Base-by-base conservation (phyloP, 2,113 vertebrate species). In the Pangasianodon gigas region DNA sequence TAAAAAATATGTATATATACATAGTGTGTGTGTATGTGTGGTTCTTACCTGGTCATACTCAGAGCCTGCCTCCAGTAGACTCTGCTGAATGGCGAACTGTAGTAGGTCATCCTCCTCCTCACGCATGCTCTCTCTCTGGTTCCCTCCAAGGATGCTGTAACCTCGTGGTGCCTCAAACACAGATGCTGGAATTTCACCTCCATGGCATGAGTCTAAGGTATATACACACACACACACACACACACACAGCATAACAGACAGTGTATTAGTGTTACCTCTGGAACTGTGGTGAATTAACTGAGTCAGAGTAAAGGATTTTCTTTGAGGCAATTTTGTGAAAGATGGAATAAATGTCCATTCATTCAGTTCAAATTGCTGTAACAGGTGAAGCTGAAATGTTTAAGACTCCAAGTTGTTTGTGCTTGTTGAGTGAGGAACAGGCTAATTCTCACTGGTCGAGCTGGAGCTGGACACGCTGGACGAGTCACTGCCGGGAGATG, bases 21-120 rank as follows among this genome's bases (percentile, higher is more conserved):
- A 37, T 37, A 37, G 37, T 37, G 37, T 0, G 16, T 71, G 67
- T 62, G 74, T 62, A 19, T n/a, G 24, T 48, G 65, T 58, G 69
- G 74, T 19, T 81, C 94, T 48, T 86, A 99, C 98, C 98, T 99
- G 98, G 91, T 99, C 98, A 0, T 97, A 98, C 91, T 99, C 98
- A 0, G 97, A 98, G 90, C 98, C 98, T 0, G 98, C 97, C 90
- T 99, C 98, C 62, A 99, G 96, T 93, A 99, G 96, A 93, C 98
- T 99, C 96, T 99, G 98, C 94, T 99, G 98, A 91, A 99, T 99
- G 93, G 98, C 98, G 0, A 98, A 99, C 96, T 99, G 98, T 81
- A 99, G 95, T 88, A 99, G 94, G 1, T 99, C 98, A 0, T 99
- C 98, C 0, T 99, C 98, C 24, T 99, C 98, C 3, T 98, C 96